phyloP scores from a whole-genome alignment of 2,797 vertebrate species.

The Atherinosoma microstoma region DNA sequence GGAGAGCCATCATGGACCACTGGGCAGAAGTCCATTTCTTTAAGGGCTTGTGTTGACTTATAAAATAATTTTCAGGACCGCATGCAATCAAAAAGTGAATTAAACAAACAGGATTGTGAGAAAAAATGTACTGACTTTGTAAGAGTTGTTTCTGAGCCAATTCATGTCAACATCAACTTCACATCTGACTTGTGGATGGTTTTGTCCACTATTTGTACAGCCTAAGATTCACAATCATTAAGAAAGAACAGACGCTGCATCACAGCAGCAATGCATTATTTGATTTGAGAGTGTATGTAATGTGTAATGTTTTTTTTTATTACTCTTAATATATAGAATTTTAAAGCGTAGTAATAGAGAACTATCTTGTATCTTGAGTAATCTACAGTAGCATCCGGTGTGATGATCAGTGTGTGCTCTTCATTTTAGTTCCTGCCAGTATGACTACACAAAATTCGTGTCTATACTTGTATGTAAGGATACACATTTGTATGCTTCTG shows the following conservation, averaged over 20 bases:
- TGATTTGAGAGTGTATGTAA: no score
- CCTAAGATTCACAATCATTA: no score
- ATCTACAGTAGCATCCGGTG: conserved; percentile 22
- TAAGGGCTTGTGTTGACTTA: no score
- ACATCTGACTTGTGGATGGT: not conserved
- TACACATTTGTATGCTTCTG: not conserved
- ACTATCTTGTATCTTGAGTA: not conserved
- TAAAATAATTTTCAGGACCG: no score
- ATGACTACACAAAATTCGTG: conserved; percentile 3
- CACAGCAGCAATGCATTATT: not conserved
- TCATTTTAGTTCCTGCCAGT: conserved; percentile 8
- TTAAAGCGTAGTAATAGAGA: not conserved
- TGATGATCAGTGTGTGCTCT: conserved; percentile 1
- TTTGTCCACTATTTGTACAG: no score
- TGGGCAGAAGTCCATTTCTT: no score
- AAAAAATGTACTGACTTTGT: no score
- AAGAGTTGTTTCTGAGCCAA: no score
- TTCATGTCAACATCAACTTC: not conserved
- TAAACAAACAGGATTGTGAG: no score
- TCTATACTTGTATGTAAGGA: not conserved
- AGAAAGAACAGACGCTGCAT: no score
- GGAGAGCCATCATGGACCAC: no score
- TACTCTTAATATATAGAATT: not conserved
- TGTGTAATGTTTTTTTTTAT: not conserved
- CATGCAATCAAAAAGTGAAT: no score